These are phyloP conservation scores for Chalcosyrphus nemorum DNA, from an alignment of 2,888 invertebrate genomes.

Conservation along the genomic window DNA sequence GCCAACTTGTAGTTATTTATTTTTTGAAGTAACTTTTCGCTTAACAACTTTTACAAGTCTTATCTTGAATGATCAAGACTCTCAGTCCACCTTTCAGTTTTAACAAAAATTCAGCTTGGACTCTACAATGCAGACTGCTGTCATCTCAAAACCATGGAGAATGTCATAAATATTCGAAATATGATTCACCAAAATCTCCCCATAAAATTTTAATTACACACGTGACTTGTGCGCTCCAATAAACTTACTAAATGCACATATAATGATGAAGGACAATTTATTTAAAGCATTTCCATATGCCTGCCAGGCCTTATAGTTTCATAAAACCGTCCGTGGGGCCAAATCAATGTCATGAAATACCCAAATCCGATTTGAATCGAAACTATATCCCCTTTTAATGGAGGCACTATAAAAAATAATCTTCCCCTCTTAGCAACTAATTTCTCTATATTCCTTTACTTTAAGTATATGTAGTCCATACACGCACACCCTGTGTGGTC, in stretches of 20 bases:
- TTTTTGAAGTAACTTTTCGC: no score
- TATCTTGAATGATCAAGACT: no score
- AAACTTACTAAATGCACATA: not conserved
- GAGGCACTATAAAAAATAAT: conserved; percentile 16
- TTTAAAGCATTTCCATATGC: not conserved
- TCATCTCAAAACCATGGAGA: no score
- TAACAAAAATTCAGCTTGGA: no score
- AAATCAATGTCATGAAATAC: not conserved
- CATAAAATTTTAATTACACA: not conserved
- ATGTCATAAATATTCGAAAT: no score
- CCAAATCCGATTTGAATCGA: conserved; percentile 13
- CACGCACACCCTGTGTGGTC: not conserved
- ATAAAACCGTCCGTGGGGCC: not conserved
- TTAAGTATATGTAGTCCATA: not conserved
- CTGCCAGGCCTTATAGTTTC: not conserved
- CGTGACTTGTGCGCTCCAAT: not conserved
- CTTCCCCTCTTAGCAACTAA: conserved; percentile 20
- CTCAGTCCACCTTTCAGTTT: no score
- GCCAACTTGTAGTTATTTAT: no score
- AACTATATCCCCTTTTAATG: conserved; percentile 28
- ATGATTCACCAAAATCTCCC: no score
- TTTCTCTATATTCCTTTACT: not conserved
- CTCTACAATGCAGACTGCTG: no score
- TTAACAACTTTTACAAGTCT: no score
- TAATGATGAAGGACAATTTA: not conserved